A percentile compares a stretch with the other conserved stretches of the same genome.
These are phyloP conservation scores for Champsocephalus gunnari DNA, from an alignment of 2,797 vertebrate genomes.

Conservation along the genomic window DNA sequence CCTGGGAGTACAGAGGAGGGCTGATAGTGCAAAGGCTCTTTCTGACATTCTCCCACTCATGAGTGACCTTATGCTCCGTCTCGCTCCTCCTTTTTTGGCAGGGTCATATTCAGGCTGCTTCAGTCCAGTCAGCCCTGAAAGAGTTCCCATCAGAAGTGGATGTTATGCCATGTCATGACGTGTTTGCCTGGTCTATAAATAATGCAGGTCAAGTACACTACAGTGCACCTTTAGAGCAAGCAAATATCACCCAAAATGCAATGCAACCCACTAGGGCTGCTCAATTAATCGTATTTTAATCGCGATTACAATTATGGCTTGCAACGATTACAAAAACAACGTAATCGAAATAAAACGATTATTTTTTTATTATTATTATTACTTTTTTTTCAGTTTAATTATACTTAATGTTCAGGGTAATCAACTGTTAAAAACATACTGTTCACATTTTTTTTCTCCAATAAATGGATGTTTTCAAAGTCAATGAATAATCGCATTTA, in stretches of 20 bases:
- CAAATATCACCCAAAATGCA: constrained; percentile 12
- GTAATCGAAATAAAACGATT: no score
- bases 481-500: no score
- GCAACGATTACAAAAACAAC: no score
- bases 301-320: no score
- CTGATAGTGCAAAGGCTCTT: constrained; percentile 30
- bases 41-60: constrained; percentile 28
- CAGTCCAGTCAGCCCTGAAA: constrained; percentile 12
- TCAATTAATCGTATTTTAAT: no score
- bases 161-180: constrained; percentile 22
- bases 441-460: no score
- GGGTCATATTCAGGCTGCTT: constrained; percentile 29
- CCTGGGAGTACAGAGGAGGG: constrained; percentile 32
- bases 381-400: no score
- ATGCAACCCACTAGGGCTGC: neutral
- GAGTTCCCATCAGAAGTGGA: constrained; percentile 30
- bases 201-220: constrained; percentile 23
- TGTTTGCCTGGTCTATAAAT: constrained; percentile 18
- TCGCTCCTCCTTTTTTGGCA: constrained; percentile 17
- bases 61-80: constrained; percentile 5
- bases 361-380: no score
- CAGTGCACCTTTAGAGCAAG: constrained; percentile 4
- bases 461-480: no score
- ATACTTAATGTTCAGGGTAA: no score
- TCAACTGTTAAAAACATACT: no score